Base-by-base conservation (phyloP, 2,113 vertebrate species). In the Carassius gibelio region DNA sequence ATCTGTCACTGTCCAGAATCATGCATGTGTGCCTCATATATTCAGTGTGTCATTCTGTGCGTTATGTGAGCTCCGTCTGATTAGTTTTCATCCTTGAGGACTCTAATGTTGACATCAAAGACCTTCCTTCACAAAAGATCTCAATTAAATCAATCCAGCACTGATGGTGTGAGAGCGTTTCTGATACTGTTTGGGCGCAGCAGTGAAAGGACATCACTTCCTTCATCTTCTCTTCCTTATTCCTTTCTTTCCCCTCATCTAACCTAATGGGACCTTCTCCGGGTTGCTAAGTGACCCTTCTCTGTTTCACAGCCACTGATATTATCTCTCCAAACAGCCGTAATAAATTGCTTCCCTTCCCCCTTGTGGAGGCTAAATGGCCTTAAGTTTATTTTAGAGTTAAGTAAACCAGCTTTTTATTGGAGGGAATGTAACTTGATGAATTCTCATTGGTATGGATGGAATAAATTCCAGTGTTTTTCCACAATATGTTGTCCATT, bases 251-350 rank as follows among this genome's bases (percentile, higher is more conserved):
- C n/a, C 57, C 38, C 19, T 50, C 69, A 11, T 66, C 55, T 34
- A 21, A 48, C 57, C 26, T 36, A 66, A 64, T 52, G n/a, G 62
- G 36, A 83, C 59, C 93, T 91, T 91, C 91, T 85, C 85, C 57
- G 89, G 64, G 92, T 95, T 96, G 94, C 95, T 94, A 95, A 93
- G 94, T 91, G 94, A 94, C 93, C 89, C 89, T 92, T 77, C 34
- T 92, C 93, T 90, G 90, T 92, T 92, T 95, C 93, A 92, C 38
- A n/a, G 69, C 36, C 69, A 72, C 36, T 92, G 84, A 89, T 93
- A 91, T 90, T 91, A 91, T 90, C 90, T 91, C 88, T 93, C n/a
- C n/a, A 48, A 66, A 62, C 19, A 26, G 21, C 62, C 13, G 1
- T 59, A 52, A 34, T 59, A 71, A 75, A 55, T 59, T 66, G 48